These are phyloP conservation scores for Timema podura DNA, from an alignment of 2,888 invertebrate genomes.

Conservation along the genomic window DNA sequence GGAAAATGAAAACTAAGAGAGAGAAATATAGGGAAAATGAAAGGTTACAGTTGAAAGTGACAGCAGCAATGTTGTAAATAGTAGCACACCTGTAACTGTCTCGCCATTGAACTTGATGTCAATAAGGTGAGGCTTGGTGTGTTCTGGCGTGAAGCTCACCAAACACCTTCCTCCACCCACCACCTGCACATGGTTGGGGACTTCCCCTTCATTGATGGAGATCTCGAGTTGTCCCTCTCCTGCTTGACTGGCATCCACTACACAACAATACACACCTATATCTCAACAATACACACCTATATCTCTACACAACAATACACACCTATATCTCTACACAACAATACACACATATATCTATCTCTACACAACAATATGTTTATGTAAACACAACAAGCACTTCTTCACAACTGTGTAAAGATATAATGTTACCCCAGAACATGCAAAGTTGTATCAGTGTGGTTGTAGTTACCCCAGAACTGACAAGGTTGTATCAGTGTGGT, in stretches of 20 bases:
- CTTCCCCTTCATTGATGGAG: constrained; percentile 97
- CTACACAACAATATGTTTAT: no score
- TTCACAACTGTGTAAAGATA: no score
- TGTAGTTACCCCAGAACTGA: no score
- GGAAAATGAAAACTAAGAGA: no score
- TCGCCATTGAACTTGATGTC: constrained; percentile 96
- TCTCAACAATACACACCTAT: neutral
- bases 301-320: constrained; percentile 15
- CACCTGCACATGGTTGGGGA: constrained; percentile 95
- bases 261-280: constrained; percentile 33
- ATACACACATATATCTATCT: neutral
- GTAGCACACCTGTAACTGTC: constrained; percentile 66
- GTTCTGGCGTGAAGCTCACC: constrained; percentile 91
- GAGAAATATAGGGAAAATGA: no score
- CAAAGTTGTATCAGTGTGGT: no score
- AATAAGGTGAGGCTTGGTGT: constrained; percentile 84
- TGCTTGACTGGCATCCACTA: constrained; percentile 96
- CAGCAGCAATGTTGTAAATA: no score
- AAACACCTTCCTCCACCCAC: constrained; percentile 92
- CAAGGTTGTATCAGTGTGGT: no score
- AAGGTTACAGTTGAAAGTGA: no score
- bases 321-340: neutral
- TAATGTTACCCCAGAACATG: no score
- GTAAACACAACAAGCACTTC: neutral
- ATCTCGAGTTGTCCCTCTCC: constrained; percentile 99